phyloP scores from a whole-genome alignment of 2,888 invertebrate genomes.

The Melieria picta region DNA sequence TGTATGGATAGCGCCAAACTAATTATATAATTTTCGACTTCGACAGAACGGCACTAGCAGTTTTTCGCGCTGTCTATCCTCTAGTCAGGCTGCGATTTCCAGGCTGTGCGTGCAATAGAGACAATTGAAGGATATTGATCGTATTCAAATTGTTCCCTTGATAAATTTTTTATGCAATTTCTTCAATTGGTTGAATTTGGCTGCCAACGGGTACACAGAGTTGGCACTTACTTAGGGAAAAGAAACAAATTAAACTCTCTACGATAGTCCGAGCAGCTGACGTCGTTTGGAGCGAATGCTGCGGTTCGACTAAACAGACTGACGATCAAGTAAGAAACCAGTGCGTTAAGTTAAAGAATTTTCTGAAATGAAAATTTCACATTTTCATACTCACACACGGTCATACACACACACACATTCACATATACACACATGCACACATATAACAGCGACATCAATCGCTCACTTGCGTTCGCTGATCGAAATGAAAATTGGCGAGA shows the following conservation, averaged over 20 bases:
- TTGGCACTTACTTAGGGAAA: conserved; percentile 66
- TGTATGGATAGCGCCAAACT: too few species aligned
- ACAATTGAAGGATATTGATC: too few species aligned
- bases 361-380: conserved; percentile 58
- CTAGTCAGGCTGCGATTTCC: too few species aligned
- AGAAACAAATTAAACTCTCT: conserved; percentile 66
- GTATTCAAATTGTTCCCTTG: too few species aligned
- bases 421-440: not conserved
- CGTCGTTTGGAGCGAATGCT: conserved; percentile 67
- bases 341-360: conserved; percentile 64
- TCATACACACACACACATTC: conserved; percentile 1
- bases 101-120: too few species aligned
- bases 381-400: conserved; percentile 44
- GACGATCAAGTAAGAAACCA: conserved; percentile 64
- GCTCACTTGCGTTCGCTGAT: conserved; percentile 6
- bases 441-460: not conserved
- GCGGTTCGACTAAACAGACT: conserved; percentile 68
- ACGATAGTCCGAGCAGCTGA: conserved; percentile 67
- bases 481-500: not conserved
- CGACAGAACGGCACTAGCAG: too few species aligned
- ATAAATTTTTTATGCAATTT: conserved; percentile 2
- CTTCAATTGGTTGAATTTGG: conserved; percentile 36
- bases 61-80: too few species aligned
- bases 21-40: too few species aligned
- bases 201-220: too few species aligned